Evolutionary conservation across 2,797 vertebrate genomes (phyloP), one percentile per base, ranked within the genome.

Genomic region (Pantherophis vulpinus): DNA sequence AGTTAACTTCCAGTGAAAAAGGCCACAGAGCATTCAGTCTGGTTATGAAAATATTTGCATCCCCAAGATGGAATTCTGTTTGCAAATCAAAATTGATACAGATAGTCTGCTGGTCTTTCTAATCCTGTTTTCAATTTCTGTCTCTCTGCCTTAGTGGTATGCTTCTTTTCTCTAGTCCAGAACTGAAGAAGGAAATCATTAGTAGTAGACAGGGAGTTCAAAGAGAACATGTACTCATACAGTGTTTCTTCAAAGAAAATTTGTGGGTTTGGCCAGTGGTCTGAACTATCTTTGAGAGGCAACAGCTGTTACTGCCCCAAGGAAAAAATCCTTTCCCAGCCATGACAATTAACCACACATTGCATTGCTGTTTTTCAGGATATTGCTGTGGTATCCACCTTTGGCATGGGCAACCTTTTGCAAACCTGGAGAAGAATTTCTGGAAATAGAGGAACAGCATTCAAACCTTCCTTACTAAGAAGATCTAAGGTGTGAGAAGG

Each of bases 401-500:
- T 93, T 98, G 98, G 98, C 98, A 99, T 99, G 99, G 99, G 98
- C 97, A 97, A 96, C 96, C 92, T 96, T 96, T 97, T 95, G 96
- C 93, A 27, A 93, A 14, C 94, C 89, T 96, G 97, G 96, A 97
- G 96, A 97, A 93, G 32, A 58, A 98, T 96, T 97, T 97, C 95
- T 94, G 97, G 96, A 96, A 95, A 96, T 95, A 91, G 95, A 94
- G 97, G 97, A 96, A 96, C 96, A 96, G 92, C 96, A 94, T 97
- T 97, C 94, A 95, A 74, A 90, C 88, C 92, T 25, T 32, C 47
- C 27, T 91, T 95, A 94, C 96, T 96, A 89, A 91, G 93, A 94
- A 93, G 91, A 14, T 12, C 88, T 0, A 90, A 8, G 87, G 95
- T 60, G 94, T 25, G 13, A 91, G 32, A 93, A n/a, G 60, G 92